phyloP scores from a whole-genome alignment of 2,888 invertebrate species.

The Pollenia amentaria region DNA sequence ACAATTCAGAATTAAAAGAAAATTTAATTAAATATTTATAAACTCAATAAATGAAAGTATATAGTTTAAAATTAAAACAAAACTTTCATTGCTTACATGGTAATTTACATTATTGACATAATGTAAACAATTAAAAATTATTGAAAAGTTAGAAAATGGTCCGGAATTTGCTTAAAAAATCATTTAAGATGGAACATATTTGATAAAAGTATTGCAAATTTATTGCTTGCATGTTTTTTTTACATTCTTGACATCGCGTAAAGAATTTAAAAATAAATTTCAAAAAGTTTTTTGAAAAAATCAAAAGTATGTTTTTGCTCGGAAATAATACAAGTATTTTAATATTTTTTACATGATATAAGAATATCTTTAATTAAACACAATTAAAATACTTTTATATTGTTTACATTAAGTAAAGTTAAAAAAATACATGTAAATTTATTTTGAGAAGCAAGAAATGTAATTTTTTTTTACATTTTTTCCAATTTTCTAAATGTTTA shows the following conservation, averaged over 20 bases:
- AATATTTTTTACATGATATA: too few relatives aligned
- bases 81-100: too few relatives aligned
- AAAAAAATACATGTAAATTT: constrained; percentile 4
- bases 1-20: background rate
- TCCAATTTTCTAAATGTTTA: too few relatives aligned
- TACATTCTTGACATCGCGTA: background rate
- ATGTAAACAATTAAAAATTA: constrained; percentile 9
- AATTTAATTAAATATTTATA: too few relatives aligned
- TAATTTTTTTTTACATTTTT: too few relatives aligned
- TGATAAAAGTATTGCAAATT: background rate
- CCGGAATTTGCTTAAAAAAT: background rate
- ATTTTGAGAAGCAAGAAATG: too few relatives aligned
- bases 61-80: too few relatives aligned
- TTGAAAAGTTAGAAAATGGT: background rate
- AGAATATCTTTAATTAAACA: too few relatives aligned
- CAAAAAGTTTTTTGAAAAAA: background rate
- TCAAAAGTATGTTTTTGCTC: background rate
- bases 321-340: background rate
- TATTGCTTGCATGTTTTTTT: background rate
- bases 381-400: background rate
- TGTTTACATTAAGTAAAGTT: background rate
- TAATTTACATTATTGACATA: background rate
- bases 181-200: background rate
- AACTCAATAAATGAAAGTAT: too few relatives aligned
- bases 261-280: background rate